Evolutionary conservation across 2,113 vertebrate species (phyloP), one percentile per base, ranked within the genome.

Genomic region (Lasiurus borealis): DNA sequence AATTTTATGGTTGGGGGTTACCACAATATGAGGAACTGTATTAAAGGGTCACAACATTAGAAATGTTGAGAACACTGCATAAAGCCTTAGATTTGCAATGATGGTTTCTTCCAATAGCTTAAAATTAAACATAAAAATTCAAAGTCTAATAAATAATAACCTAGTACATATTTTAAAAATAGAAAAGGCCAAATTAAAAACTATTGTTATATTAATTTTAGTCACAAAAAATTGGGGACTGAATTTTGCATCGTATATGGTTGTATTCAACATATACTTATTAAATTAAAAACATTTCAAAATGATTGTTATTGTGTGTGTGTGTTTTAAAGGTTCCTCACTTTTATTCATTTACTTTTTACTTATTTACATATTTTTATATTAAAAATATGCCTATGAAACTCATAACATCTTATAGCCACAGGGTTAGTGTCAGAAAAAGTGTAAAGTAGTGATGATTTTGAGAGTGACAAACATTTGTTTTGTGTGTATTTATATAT

Each of bases 41-140:
- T 54, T 54, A 19, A 18, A 40, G 40, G 40, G 40, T 40, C 40
- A 40, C 40, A 40, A 5, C 50, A 52, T 52, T 15, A 52, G 50
- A 52, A 52, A 52, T 14, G 14, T 52, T 54, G 52, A 54, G 52
- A 54, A 54, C 52, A 54, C 52, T 54, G 5, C 5, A 16, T 40
- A 54, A 57, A 75, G 27, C 19, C 90, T 94, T 69, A 91, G 18
- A 69, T 95, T 23, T 77, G 18, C 87, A 31, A 90, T 84, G 57
- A 96, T 78, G 84, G 75, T 71, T 73, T 34, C 77, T 85, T 66
- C 21, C 50, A 92, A 36, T 52, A 44, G 83, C 96, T 93, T 94
- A 96, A 85, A 95, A 82, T 66, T 77, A 52, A 92, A 90, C 59
- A 54, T 34, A 29, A 0, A 97, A 82, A 68, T 76, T n/a, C 4